These are phyloP conservation scores for Seriola quinqueradiata DNA, from an alignment of 2,113 vertebrate species.

Conservation along the genomic window DNA sequence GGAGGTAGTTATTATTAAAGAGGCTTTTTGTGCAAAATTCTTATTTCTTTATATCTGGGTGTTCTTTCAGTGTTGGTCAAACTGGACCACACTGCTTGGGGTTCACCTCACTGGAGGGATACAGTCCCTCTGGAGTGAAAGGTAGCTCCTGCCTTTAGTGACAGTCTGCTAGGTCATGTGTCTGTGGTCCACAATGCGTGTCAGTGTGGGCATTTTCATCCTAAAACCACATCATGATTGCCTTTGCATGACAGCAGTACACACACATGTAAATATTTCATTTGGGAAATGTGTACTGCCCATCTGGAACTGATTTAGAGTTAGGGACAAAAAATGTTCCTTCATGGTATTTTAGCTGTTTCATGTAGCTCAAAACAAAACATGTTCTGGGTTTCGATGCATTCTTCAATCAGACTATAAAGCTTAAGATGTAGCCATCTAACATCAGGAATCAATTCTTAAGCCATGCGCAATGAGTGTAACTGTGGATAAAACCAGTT, in stretches of 20 bases:
- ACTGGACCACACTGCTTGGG: not conserved
- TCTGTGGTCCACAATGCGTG: not conserved
- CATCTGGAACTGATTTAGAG: constrained; percentile 44
- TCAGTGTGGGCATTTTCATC: not conserved
- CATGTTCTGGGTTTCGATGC: constrained; percentile 22
- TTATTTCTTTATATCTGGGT: too few species aligned
- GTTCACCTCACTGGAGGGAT: not conserved
- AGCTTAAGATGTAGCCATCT: not conserved
- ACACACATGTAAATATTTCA: constrained; percentile 9
- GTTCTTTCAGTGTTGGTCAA: not conserved
- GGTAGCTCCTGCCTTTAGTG: too few species aligned
- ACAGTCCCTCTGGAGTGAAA: too few species aligned
- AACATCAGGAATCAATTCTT: constrained; percentile 41
- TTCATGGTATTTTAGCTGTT: constrained; percentile 30
- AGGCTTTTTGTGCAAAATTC: too few species aligned
- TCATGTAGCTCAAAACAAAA: constrained; percentile 49
- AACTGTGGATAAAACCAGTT: constrained; percentile 20
- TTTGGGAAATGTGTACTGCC: not conserved
- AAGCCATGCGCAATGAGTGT: not conserved
- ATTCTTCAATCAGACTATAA: constrained; percentile 6
- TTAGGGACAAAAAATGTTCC: not conserved
- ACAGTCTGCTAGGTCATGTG: not conserved
- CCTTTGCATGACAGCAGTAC: constrained; percentile 14
- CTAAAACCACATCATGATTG: not conserved
- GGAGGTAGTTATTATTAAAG: too few species aligned